A percentile compares a stretch with the other conserved stretches of the same genome.
Evolutionary conservation across 2,888 invertebrate species (phyloP).

Genomic region (Ecliptopera silaceata): DNA sequence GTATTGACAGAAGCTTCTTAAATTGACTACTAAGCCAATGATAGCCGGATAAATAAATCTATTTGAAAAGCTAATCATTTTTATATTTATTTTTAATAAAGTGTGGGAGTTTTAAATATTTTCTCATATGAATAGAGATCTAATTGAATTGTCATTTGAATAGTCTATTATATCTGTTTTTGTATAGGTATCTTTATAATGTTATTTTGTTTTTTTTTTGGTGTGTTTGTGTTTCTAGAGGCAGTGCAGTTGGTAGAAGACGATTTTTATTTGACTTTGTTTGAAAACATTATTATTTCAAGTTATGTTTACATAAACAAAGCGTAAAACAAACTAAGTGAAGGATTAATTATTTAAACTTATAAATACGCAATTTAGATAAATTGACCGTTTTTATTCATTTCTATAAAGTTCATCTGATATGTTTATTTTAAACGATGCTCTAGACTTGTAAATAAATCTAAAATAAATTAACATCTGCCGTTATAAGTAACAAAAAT

Average conservation of each 20-base stretch:
- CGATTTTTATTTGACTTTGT: too few species aligned
- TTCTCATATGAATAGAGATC: neutral
- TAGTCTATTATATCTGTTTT: neutral
- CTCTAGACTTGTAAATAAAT: slow-evolving; percentile 4
- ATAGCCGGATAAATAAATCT: neutral
- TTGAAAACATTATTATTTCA: too few species aligned
- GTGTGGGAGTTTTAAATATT: neutral
- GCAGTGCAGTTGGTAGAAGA: too few species aligned
- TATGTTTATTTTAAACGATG: neutral
- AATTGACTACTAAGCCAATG: slow-evolving; percentile 9
- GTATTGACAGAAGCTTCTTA: slow-evolving; percentile 15
- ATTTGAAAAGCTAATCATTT: too few species aligned
- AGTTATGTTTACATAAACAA: too few species aligned
- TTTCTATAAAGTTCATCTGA: slow-evolving; percentile 21
- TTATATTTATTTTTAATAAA: neutral
- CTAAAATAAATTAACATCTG: neutral
- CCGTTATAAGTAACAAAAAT: too few species aligned
- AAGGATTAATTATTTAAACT: neutral
- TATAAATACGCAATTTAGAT: slow-evolving; percentile 12
- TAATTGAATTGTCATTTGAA: neutral
- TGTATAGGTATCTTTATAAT: too few species aligned
- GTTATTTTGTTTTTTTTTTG: neutral
- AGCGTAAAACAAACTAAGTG: too few species aligned
- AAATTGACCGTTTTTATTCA: slow-evolving; percentile 10
- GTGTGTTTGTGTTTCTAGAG: neutral